A percentile compares a stretch with the other conserved stretches of the same genome.
Conservation (phyloP, 2,888 invertebrate species). For the Eudasyphora cyanicolor region DNA sequence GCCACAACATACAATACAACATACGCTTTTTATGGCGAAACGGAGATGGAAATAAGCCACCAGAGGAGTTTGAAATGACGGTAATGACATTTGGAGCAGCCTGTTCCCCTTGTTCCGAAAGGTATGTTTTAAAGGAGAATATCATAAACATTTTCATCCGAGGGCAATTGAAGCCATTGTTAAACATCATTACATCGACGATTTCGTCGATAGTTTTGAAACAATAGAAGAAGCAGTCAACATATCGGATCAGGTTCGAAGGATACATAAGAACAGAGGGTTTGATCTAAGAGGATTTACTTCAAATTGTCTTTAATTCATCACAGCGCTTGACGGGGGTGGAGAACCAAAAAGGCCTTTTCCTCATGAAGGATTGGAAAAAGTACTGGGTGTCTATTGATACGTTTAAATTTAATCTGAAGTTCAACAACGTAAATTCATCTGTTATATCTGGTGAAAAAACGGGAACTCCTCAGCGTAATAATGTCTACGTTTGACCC, state of each 20-base stretch:
- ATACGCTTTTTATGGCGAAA: slow-evolving; percentile 40
- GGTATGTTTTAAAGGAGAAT: background rate
- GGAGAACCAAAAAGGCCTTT: background rate
- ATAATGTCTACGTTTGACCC: slow-evolving; percentile 60
- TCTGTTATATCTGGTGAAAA: slow-evolving; percentile 15
- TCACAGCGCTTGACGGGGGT: background rate
- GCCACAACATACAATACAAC: background rate
- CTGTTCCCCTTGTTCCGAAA: slow-evolving; percentile 26
- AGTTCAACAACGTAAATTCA: slow-evolving; percentile 46
- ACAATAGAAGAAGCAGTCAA: slow-evolving; percentile 21
- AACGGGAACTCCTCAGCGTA: slow-evolving; percentile 40
- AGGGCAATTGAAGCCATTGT: slow-evolving; percentile 25
- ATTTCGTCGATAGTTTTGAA: slow-evolving; percentile 40
- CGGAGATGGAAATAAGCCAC: background rate
- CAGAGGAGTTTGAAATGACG: slow-evolving; percentile 44
- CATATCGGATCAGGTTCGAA: slow-evolving; percentile 37
- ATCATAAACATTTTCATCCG: background rate
- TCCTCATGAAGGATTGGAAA: background rate
- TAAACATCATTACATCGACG: slow-evolving; percentile 37
- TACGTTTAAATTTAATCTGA: slow-evolving; percentile 45
- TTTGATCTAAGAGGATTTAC: slow-evolving; percentile 41
- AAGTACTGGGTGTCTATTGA: slow-evolving; percentile 55
- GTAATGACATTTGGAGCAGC: slow-evolving; percentile 55
- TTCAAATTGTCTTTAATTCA: slow-evolving; percentile 27
- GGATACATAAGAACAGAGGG: slow-evolving; percentile 31